A percentile compares a stretch with the other conserved stretches of the same genome.
Evolutionary conservation across 2,113 vertebrate species (phyloP).

Genomic region (Perca fluviatilis): DNA sequence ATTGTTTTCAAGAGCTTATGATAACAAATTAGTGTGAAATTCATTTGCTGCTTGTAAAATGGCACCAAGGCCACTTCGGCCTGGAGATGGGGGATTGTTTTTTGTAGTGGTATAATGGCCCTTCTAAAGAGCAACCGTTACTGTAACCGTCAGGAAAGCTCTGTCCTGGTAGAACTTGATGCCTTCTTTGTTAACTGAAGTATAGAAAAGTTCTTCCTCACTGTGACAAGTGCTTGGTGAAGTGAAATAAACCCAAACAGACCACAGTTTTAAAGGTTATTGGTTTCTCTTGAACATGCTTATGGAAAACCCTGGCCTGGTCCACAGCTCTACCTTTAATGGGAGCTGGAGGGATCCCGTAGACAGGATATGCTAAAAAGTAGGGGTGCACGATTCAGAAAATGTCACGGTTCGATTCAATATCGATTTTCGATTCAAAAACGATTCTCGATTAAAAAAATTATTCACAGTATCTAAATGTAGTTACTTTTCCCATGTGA

Average conservation of each 20-base stretch:
- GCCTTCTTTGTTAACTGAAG: conserved; percentile 14
- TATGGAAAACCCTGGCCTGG: conserved; percentile 31
- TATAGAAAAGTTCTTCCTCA: not conserved
- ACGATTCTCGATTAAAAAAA: no score
- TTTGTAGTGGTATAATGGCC: conserved; percentile 4
- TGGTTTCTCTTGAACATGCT: conserved; percentile 43
- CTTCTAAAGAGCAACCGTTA: conserved; percentile 37
- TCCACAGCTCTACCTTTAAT: conserved; percentile 16
- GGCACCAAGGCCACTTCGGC: conserved; percentile 30
- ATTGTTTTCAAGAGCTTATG: conserved; percentile 31
- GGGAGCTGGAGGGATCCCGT: not conserved
- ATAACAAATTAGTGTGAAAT: conserved; percentile 62
- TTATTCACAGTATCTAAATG: no score
- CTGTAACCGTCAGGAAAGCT: conserved; percentile 22
- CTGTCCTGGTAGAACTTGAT: conserved; percentile 9
- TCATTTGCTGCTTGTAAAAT: conserved; percentile 62
- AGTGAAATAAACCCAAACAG: conserved; percentile 51
- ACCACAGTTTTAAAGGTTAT: conserved; percentile 52
- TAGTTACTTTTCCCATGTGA: no score
- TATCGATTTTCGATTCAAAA: no score
- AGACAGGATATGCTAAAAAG: conserved; percentile 21
- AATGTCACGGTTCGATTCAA: no score
- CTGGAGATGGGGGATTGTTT: conserved; percentile 36
- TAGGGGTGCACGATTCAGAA: no score
- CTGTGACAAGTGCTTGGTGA: conserved; percentile 29